Evolutionary conservation across 2,113 vertebrate genomes (phyloP).

Genomic region (Bucco capensis): DNA sequence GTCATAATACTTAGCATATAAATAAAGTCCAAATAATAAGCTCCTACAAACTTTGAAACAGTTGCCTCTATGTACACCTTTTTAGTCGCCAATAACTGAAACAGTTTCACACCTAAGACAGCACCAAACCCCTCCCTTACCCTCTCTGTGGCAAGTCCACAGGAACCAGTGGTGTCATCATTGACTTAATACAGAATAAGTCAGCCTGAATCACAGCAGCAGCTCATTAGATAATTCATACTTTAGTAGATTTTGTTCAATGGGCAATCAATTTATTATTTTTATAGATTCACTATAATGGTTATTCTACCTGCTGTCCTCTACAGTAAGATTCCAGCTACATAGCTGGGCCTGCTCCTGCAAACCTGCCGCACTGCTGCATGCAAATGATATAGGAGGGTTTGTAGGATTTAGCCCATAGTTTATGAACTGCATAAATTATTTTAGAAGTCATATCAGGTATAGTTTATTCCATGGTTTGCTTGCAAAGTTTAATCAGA

Average conservation of each 20-base stretch:
- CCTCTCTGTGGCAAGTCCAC: neutral
- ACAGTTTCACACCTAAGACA: neutral
- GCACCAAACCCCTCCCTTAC: neutral
- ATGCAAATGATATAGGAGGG: neutral
- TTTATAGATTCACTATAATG: conserved; percentile 35
- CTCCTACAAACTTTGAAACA: neutral
- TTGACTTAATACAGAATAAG: conserved; percentile 2
- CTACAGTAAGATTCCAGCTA: conserved; percentile 46
- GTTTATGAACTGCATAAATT: conserved; percentile 72
- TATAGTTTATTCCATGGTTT: conserved; percentile 78
- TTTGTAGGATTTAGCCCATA: conserved; percentile 34
- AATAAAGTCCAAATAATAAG: neutral
- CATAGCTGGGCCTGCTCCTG: neutral
- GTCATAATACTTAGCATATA: neutral
- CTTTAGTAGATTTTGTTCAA: conserved; percentile 23
- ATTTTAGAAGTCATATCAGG: conserved; percentile 76
- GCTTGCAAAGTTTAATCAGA: conserved; percentile 82
- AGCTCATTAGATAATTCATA: conserved; percentile 49
- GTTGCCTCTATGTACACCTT: neutral
- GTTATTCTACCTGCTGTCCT: conserved; percentile 55
- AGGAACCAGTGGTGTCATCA: neutral
- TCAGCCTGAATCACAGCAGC: neutral
- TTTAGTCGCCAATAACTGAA: neutral
- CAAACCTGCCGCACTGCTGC: neutral
- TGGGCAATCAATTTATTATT: conserved; percentile 41